Evolutionary conservation across 2,888 invertebrate species (phyloP).

Genomic region (Melanchra persicariae): DNA sequence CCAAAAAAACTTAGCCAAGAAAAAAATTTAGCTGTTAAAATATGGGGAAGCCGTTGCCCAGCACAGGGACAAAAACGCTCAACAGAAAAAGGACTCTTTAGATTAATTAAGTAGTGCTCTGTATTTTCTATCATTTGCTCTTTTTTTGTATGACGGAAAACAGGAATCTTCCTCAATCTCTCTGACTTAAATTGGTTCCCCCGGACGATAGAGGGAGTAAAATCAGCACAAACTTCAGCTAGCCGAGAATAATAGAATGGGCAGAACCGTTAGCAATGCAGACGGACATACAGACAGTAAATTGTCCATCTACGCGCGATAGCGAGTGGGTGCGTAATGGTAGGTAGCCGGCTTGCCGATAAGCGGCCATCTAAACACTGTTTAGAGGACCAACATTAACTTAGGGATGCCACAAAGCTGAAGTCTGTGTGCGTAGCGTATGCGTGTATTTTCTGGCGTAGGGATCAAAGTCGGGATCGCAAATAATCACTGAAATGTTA

Average conservation of each 20-base stretch:
- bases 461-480: neutral
- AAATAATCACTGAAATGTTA: neutral
- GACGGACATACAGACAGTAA: conserved; percentile 39
- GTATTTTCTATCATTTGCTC: too few species aligned
- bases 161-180: neutral
- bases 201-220: too few species aligned
- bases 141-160: too few species aligned
- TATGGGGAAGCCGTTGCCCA: too few species aligned
- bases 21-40: too few species aligned
- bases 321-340: conserved; percentile 61
- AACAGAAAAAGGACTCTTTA: too few species aligned
- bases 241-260: conserved; percentile 35
- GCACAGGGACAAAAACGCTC: too few species aligned
- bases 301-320: conserved; percentile 55
- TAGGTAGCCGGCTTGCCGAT: conserved; percentile 56
- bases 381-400: conserved; percentile 27
- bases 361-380: conserved; percentile 50
- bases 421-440: neutral
- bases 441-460: neutral
- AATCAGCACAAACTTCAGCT: neutral
- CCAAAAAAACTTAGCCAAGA: too few species aligned
- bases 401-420: conserved; percentile 41
- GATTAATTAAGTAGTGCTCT: too few species aligned
- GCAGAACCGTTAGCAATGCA: conserved; percentile 49
- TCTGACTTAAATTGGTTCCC: too few species aligned